Base-by-base conservation (phyloP, 2,113 vertebrate genomes). In the Cisticola juncidis region DNA sequence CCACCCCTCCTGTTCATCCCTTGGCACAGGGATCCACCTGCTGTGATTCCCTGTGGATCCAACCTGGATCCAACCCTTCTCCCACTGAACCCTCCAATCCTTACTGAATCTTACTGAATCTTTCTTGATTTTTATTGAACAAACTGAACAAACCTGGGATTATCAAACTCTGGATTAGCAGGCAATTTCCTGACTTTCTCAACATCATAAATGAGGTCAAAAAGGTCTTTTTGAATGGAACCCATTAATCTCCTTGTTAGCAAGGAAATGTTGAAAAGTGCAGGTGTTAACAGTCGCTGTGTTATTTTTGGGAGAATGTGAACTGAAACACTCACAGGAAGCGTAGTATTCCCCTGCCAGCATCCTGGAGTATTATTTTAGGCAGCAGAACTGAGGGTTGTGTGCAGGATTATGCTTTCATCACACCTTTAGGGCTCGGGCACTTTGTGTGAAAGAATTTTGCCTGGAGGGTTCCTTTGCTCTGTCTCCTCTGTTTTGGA, bases 281-380 rank as follows among this genome's bases (percentile, higher is more conserved):
- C 98, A 98, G 98, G 98, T 98, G 98, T 97, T 97, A 98, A 98
- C 97, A 98, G 98, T 97, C 93, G 81, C 92, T 26, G 91, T 98
- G 98, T 98, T 98, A 98, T 98, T 98, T 98, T 98, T 97, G 98
- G 98, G 97, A 98, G 97, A 97, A 97, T 94, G 95, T 94, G 97
- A 97, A 95, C 92, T 79, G 97, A 97, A 98, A 98, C 97, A 97
- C 97, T 98, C 96, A 33, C 98, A 98, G 98, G 98, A 98, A 98
- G 97, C 86, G 2, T 72, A 94, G 97, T 94, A 94, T 97, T 98
- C 97, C 97, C 97, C 86, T 96, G 97, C 98, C 98, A 98, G 98
- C 97, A 98, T 98, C 98, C 97, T 98, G 98, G 94, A 97, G 88
- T 97, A 97, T 98, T 98, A 98, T 98, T 98, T 98, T 98, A 98